These are phyloP conservation scores for Philonicus albiceps DNA, from an alignment of 2,888 invertebrate species.

Conservation along the genomic window DNA sequence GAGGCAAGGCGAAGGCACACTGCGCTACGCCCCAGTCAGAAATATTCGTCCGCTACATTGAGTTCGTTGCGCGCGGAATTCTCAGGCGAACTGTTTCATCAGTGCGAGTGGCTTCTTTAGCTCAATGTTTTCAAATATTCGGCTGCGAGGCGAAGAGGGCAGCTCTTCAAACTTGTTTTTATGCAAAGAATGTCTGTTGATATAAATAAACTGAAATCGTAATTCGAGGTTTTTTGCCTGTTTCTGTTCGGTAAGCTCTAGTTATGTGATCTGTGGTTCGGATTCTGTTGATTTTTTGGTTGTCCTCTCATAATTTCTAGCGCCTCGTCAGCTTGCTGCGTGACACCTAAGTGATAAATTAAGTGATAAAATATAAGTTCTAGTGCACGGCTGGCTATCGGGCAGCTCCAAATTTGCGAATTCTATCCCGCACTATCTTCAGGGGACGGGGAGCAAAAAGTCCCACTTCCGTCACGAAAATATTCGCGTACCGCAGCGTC, in stretches of 20 bases:
- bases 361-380: background rate
- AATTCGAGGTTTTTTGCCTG: constrained; percentile 5
- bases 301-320: background rate
- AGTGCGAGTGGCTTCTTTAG: background rate
- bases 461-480: constrained; percentile 28
- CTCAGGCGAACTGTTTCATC: background rate
- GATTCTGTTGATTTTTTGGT: background rate
- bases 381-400: background rate
- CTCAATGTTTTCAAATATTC: constrained; percentile 1
- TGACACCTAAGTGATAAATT: background rate
- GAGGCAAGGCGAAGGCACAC: background rate
- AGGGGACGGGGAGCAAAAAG: constrained; percentile 1
- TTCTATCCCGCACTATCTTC: background rate
- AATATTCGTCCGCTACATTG: constrained; percentile 21
- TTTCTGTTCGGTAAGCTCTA: background rate
- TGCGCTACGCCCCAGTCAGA: constrained; percentile 23
- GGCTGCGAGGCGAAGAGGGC: background rate
- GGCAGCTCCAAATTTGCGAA: background rate
- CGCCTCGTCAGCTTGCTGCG: background rate
- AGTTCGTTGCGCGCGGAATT: constrained; percentile 34
- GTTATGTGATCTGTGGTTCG: background rate
- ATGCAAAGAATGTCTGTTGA: constrained; percentile 38
- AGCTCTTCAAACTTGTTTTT: constrained; percentile 25
- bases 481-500: constrained; percentile 29
- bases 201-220: constrained; percentile 39